Evolutionary conservation across 2,888 invertebrate species (phyloP), one percentile per base, ranked within the genome.

Genomic region (Xylota sylvarum): DNA sequence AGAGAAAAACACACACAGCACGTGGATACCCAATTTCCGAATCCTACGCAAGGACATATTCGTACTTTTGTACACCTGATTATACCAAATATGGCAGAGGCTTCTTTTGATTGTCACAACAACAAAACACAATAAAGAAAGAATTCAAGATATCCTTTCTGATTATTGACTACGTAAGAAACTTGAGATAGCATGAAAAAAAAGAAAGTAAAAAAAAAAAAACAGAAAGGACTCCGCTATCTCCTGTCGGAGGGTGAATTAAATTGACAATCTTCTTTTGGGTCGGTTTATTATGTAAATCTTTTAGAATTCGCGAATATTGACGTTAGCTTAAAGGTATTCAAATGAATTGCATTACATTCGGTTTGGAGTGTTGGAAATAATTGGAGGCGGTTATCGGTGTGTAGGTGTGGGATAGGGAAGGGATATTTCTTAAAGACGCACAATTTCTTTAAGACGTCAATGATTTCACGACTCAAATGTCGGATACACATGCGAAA

Each of bases 11-110:
- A 19, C 19, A 2, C 10, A 6, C 6, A 32, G 30, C 55, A 74
- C 64, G 74, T 64, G 64, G 32, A 12, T 46, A 74, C 35, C 23
- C 46, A 64, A 74, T 65, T 74, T 65, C 46, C 64, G 23, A 56
- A 43, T 64, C 32, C 6, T 17, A 17, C 30, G 30, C 74, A 74
- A 52, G 55, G 74, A 74, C 19, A 67, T 56, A 58, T 56, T 48
- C 40, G 19, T 46, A 60, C 40, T 14, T 37, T 27, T 14, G 12
- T 27, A 48, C 56, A 56, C 48, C 65, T 58, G 65, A 76, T 56
- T 76, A 76, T 76, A 35, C 46, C 46, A 27, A 48, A 48, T 48
- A 56, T 37, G 43, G 50, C 5, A 23, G 14, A 52, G 55, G 55
- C 35, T 30, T 30, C 10, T 40, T 50, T 69, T 40, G 32, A 56